phyloP scores from a whole-genome alignment of 2,888 invertebrate species.

The Epiblema foenella region DNA sequence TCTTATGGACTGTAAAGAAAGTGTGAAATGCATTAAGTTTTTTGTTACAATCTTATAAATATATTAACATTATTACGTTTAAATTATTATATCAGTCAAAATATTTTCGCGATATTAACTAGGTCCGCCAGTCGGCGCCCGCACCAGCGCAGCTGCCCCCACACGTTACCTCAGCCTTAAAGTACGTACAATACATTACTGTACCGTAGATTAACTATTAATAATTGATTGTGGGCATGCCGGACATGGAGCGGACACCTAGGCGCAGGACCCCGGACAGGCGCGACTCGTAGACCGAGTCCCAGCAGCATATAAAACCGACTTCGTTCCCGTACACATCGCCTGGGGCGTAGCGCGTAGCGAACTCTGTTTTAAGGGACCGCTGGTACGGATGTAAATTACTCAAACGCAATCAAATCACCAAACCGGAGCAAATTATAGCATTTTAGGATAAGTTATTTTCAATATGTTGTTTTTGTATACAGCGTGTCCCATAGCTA shows the following conservation, averaged over 20 bases:
- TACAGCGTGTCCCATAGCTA: too few species aligned
- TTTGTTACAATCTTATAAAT: constrained; percentile 81
- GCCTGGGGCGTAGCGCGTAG: neutral
- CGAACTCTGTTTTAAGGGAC: neutral
- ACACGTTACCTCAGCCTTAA: constrained; percentile 27
- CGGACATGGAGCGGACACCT: neutral
- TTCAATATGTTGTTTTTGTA: constrained; percentile 3
- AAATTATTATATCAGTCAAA: constrained; percentile 83
- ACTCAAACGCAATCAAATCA: constrained; percentile 34
- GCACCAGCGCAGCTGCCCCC: neutral
- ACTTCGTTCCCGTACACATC: neutral
- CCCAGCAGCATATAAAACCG: constrained; percentile 11
- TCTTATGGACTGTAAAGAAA: constrained; percentile 83
- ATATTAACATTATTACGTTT: constrained; percentile 80
- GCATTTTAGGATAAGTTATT: constrained; percentile 16
- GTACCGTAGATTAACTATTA: constrained; percentile 25
- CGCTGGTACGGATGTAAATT: constrained; percentile 15
- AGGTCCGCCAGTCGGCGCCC: constrained; percentile 47
- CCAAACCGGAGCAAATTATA: constrained; percentile 33
- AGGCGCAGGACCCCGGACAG: neutral
- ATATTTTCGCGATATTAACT: constrained; percentile 77
- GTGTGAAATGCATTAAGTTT: constrained; percentile 84
- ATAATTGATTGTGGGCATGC: constrained; percentile 25
- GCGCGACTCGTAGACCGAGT: constrained; percentile 17
- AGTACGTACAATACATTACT: constrained; percentile 15